Evolutionary conservation across 2,888 invertebrate genomes (phyloP), one percentile per base, ranked within the genome.

Genomic region (Noctua comes): DNA sequence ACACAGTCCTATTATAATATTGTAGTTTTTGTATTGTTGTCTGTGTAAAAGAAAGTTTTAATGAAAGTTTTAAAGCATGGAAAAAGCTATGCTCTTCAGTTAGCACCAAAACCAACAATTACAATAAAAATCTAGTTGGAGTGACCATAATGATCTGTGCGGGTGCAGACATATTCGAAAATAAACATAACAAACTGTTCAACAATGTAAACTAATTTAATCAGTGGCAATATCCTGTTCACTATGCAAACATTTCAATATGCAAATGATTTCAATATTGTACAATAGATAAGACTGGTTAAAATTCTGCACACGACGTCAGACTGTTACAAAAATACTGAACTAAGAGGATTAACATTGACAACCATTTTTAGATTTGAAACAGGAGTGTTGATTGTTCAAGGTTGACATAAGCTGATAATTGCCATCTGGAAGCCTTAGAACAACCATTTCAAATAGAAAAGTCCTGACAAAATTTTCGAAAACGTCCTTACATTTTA

Each of bases 271-370:
- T 72, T 40, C 8, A 48, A n/a, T 27, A 8, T 31, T 68, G 7
- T 48, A 75, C 46, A 48, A 40, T 57, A 71, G 71, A 71, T 62
- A 62, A 51, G 31, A 66, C 73, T 76, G n/a, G 68, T 76, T 76
- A 73, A 65, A 59, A 83, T 83, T 83, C 76, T 59, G 21, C 48
- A 46, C 66, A 76, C 51, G 59, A 70, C 46, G 40, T 68, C n/a
- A 54, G 40, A 51, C 31, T 65, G 31, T 51, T 57, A 48, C 64
- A 51, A n/a, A 59, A 36, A 27, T 48, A 57, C 36, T 7, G 6
- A 36, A 8, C 11, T n/a, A 1, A 46, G 7, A 48, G 31, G 27
- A 80, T 68, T 65, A 62, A 1, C n/a, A 31, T 46, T 40, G 10
- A 21, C 4, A 21, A 54, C 21, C 27, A 24, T 11, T 3, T 77